Evolutionary conservation across 2,113 vertebrate species (phyloP).

Genomic region (Serilophus lunatus): DNA sequence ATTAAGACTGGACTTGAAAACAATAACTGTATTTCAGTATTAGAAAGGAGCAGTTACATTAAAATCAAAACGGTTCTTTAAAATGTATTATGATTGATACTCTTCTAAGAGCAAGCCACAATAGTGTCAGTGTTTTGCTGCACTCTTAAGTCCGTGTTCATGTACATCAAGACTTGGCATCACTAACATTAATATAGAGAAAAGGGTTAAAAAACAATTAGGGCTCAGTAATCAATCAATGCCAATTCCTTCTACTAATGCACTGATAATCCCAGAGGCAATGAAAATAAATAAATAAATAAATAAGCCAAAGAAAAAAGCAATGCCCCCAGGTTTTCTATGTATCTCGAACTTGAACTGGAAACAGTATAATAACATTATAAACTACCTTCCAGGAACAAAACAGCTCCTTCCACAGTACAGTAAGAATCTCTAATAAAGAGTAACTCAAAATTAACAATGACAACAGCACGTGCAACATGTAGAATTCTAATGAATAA

Average conservation of each 20-base stretch:
- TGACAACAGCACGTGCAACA: not conserved
- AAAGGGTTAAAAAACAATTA: not conserved
- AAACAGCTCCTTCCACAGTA: not conserved
- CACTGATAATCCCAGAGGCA: not conserved
- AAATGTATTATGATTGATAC: not conserved
- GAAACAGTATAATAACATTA: not conserved
- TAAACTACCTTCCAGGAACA: not conserved
- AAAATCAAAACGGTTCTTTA: not conserved
- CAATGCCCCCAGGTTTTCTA: not conserved
- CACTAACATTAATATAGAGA: not conserved
- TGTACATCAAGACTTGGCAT: not conserved
- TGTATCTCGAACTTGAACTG: not conserved
- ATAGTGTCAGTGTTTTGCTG: not conserved
- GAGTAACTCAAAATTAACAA: not conserved
- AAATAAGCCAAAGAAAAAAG: not conserved
- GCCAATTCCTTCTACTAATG: not conserved
- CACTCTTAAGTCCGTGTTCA: not conserved
- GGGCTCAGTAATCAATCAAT: conserved; percentile 14
- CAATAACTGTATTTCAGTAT: not conserved
- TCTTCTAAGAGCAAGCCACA: not conserved
- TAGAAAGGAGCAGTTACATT: not conserved
- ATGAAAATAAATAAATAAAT: conserved; percentile 10
- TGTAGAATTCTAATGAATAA: not conserved
- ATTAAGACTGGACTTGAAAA: not conserved
- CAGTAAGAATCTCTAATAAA: not conserved